A percentile compares a stretch with the other conserved stretches of the same genome.
Evolutionary conservation across 2,888 invertebrate genomes (phyloP).

Genomic region (Pseudanteris insignis): DNA sequence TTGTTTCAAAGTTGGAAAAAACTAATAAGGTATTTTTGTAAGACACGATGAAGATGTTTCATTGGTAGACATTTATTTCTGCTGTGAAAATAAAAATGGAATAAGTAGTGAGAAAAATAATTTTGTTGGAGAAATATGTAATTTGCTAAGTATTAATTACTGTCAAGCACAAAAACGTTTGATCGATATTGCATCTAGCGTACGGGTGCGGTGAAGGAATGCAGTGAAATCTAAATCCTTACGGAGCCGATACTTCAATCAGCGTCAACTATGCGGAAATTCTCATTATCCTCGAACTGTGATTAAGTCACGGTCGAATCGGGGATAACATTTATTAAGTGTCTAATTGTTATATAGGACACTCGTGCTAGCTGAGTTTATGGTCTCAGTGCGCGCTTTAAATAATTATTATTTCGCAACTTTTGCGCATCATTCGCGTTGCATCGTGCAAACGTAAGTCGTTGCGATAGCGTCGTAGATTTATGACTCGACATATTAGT

Average conservation of each 20-base stretch:
- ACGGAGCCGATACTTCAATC: slow-evolving; percentile 22
- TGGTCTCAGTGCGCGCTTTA: slow-evolving; percentile 7
- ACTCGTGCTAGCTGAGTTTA: not conserved
- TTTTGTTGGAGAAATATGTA: too few species aligned
- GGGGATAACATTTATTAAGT: slow-evolving; percentile 32
- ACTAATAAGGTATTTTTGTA: too few species aligned
- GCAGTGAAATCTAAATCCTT: slow-evolving; percentile 1
- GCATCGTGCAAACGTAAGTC: slow-evolving; percentile 16
- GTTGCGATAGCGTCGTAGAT: slow-evolving; percentile 23
- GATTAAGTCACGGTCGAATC: slow-evolving; percentile 10
- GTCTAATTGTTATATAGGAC: slow-evolving; percentile 25
- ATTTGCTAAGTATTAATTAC: not conserved
- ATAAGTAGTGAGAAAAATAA: too few species aligned
- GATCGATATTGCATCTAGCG: not conserved
- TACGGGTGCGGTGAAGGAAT: not conserved
- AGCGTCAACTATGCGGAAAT: slow-evolving; percentile 22
- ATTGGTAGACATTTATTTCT: too few species aligned
- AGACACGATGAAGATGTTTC: too few species aligned
- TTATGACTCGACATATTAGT: slow-evolving; percentile 38
- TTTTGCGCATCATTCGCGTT: slow-evolving; percentile 25
- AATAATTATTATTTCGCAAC: slow-evolving; percentile 18
- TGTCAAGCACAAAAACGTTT: not conserved
- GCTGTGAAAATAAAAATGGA: too few species aligned
- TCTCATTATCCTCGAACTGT: slow-evolving; percentile 16
- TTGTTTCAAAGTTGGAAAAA: too few species aligned